Base-by-base conservation (phyloP, 2,797 vertebrate species). In the Arctocebus calabarensis region DNA sequence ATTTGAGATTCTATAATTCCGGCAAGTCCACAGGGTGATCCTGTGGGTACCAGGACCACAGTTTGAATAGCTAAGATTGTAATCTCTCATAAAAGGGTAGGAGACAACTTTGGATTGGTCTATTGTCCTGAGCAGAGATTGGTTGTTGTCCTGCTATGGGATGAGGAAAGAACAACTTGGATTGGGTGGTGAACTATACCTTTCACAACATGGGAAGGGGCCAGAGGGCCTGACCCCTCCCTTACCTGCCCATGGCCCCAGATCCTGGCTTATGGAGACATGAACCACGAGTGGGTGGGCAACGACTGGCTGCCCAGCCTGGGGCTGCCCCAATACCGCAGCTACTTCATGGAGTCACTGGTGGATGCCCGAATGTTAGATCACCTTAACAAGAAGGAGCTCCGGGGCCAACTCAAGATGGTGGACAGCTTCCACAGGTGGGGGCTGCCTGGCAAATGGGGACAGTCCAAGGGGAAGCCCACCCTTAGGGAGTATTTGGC, bases 361-460 rank as follows among this genome's bases (percentile, higher is more conserved):
- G 99, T 99, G 97, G 99, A 99, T 37, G 99, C 99, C 1, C 99
- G 99, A 68, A 99, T 99, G 99, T 94, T 99, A 96, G 99, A 99
- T 97, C 99, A 99, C 96, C 98, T 99, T 75, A 99, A 99, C 98
- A 99, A 99, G 98, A 99, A 99, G 97, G 99, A 99, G 98, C 98
- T 99, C 94, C 98, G 99, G 64, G 99, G 99, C 55, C 99, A 99
- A 95, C 99, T 99, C 55, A 99, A 99, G 97, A 99, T 99, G 99
- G 99, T 99, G 97, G 99, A 99, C 98, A 99, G 99, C 98, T 99
- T 99, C 98, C 99, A 99, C 98, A 99, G 99, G 99, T 99, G 97
- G 62, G 96, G 66, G 57, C 61, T 25, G 91, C 94, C 71, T 84
- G 73, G 85, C 64, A n/a, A 20, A 0, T 3, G 52, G 91, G 81